Base-by-base conservation (phyloP, 2,888 invertebrate genomes). In the Chesias legatella region DNA sequence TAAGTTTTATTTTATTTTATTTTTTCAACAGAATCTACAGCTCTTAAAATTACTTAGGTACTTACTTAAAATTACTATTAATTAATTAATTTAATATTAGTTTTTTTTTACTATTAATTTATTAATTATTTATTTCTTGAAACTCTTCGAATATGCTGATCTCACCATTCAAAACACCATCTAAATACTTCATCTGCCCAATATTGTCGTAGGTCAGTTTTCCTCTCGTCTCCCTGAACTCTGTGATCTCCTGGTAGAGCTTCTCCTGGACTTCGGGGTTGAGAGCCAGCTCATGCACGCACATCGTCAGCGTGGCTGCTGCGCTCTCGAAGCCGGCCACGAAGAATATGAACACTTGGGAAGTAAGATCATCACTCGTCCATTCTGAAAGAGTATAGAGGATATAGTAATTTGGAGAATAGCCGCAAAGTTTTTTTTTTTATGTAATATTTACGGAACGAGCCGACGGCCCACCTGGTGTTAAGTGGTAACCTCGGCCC, bases 331-430 rank as follows among this genome's bases (percentile, higher is more conserved):
- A 89, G 0, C 89, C 89, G 31, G 85, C 89, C 6, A 67, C 58
- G 52, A 89, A 86, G 62, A 89, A 89, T 10, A 88, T 60, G 26
- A 86, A 79, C 0, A 83, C 84, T 64, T 89, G 89, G 0, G 77
- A 68, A 0, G 74, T 72, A 1, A 89, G 50, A 20, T 89, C 82
- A 1, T 68, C 63, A 23, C 69, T 53, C 1, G 78, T 68, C 81
- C 88, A 82, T 56, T 81, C 88, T 88, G 52, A 4, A 63, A 66
- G 34, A 40, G 6, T 3, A 20, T 20, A n/a, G n/a, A n/a, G n/a
- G n/a, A n/a, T n/a, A n/a, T n/a, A n/a, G n/a, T n/a, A n/a, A n/a
- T n/a, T n/a, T n/a, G n/a, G n/a, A n/a, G n/a, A n/a, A n/a, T n/a
- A n/a, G n/a, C n/a, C n/a, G n/a, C n/a, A n/a, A n/a, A n/a, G n/a